A percentile compares a stretch with the other conserved stretches of the same genome.
These are phyloP conservation scores for Pseudococcus longispinus DNA, from an alignment of 2,888 invertebrate genomes.

Conservation along the genomic window DNA sequence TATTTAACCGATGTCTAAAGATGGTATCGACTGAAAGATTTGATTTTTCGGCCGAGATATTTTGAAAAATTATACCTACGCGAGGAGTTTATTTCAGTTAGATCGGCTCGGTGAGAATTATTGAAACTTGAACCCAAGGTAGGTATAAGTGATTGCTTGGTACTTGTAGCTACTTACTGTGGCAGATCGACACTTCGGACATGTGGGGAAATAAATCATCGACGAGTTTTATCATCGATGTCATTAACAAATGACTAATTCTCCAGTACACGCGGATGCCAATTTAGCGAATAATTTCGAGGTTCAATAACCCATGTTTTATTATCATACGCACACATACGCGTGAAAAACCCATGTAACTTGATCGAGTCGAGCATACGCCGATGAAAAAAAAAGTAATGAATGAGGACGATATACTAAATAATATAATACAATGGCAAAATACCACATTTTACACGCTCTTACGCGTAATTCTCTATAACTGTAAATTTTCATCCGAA, in stretches of 20 bases:
- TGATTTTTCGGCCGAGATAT: not conserved
- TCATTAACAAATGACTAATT: conserved; percentile 26
- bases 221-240: conserved; percentile 27
- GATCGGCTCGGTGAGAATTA: not conserved
- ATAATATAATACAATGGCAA: not conserved
- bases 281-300: conserved; percentile 8
- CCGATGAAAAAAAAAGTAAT: not conserved
- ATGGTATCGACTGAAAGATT: not conserved
- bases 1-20: conserved; percentile 34
- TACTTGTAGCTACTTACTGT: too few relatives aligned
- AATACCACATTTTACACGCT: conserved; percentile 42
- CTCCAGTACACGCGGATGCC: not conserved
- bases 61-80: not conserved
- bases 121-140: too few relatives aligned
- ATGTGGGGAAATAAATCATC: conserved; percentile 23
- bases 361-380: not conserved
- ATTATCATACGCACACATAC: not conserved
- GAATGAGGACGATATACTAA: conserved; percentile 18
- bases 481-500: not conserved
- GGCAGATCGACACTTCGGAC: not conserved
- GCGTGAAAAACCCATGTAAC: not conserved
- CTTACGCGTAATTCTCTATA: conserved; percentile 1
- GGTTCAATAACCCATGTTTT: conserved; percentile 15
- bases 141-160: too few relatives aligned
- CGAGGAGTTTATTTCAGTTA: not conserved